Percentiles rank a stretch among this genome's conserved stretches.
These are phyloP conservation scores for Meteorus sp. DNA, from an alignment of 1,140 invertebrate genomes.

Conservation along the genomic window DNA sequence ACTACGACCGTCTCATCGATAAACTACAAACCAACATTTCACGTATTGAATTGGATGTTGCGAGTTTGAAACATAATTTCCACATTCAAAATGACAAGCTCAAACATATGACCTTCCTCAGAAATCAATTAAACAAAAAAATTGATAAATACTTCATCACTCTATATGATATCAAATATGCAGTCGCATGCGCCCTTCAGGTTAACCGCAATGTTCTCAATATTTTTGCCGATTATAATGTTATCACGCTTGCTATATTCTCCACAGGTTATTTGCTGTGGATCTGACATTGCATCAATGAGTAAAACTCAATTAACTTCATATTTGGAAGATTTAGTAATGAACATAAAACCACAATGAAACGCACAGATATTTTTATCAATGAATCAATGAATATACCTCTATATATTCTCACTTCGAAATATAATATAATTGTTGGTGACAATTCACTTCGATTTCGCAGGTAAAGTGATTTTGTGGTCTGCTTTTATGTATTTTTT, in stretches of 20 bases:
- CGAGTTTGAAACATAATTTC: constrained; percentile 32
- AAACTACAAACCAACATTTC: constrained; percentile 12
- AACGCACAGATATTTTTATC: constrained; percentile 10
- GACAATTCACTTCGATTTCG: too few relatives aligned
- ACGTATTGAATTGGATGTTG: constrained; percentile 3
- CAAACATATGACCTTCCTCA: constrained; percentile 16
- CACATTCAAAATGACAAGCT: constrained; percentile 36
- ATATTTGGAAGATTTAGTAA: not conserved
- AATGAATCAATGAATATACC: constrained; percentile 4
- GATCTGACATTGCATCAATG: not conserved
- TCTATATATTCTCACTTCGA: too few relatives aligned
- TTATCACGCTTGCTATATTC: too few relatives aligned
- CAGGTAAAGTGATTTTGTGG: too few relatives aligned
- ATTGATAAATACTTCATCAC: constrained; percentile 26
- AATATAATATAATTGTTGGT: too few relatives aligned
- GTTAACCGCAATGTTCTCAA: too few relatives aligned
- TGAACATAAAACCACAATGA: constrained; percentile 11
- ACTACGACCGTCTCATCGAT: constrained; percentile 19
- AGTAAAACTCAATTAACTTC: not conserved
- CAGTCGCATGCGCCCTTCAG: constrained; percentile 32
- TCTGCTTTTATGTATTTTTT: too few relatives aligned
- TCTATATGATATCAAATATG: constrained; percentile 38
- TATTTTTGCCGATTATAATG: too few relatives aligned
- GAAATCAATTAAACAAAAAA: constrained; percentile 17
- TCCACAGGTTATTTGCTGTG: not conserved